Evolutionary conservation across 2,888 invertebrate species (phyloP), one percentile per base, ranked within the genome.

Genomic region (Cetonia aurata): DNA sequence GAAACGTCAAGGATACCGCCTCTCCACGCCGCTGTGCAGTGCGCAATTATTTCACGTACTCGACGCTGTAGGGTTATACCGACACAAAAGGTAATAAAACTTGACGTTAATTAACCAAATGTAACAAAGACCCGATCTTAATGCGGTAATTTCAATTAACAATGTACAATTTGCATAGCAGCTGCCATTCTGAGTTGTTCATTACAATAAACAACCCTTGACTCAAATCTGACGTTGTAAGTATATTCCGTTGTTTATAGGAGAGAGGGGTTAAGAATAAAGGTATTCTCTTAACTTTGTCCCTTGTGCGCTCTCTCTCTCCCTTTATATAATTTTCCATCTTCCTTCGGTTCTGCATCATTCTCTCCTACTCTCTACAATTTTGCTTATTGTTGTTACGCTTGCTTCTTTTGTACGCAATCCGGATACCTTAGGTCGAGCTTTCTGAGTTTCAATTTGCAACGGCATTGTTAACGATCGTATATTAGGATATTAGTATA

Each of bases 61-160:
- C 46, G 15, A 13, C 8, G 10, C 60, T 60, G 33, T 60, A 60
- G 60, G 60, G 60, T 60, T 60, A 60, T 60, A n/a, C 48, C 31
- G 50, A 62, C 46, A 73, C 69, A 72, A 70, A 67, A 70, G 65
- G 72, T 72, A 73, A 72, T 74, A 73, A 74, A 73, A 74, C 72
- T 73, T 72, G 73, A 74, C 73, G 72, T 75, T 75, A 75, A 75
- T 75, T 75, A 75, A 74, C 74, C 75, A 74, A 73, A 75, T 75
- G 74, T 75, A 75, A 75, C 74, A 78, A 74, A 76, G 76, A 74
- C 75, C 48, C 73, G 75, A 76, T 77, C 75, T 77, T 78, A 78
- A 78, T 78, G 74, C 75, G 75, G 75, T 78, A 75, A 78, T 77
- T 77, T 77, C 78, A 78, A 78, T 78, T 78, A 78, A 76, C 76